These are phyloP conservation scores for Paracentrotus lividus DNA, from an alignment of 53 echinoderm and acorn worm genomes.

Conservation along the genomic window DNA sequence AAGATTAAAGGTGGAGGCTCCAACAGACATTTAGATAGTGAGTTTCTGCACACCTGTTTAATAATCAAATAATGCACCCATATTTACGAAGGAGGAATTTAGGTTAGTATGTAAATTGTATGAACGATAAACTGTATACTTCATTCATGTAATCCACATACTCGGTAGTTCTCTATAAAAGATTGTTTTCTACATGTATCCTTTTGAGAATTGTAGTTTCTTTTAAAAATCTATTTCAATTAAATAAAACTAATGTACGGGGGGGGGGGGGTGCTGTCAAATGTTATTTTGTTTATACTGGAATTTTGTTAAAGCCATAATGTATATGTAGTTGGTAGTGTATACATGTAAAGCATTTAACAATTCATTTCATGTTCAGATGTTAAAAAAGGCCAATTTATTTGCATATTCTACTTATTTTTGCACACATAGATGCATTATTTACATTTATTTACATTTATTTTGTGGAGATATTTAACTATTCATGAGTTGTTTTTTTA, in stretches of 20 bases:
- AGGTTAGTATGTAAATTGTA: no score
- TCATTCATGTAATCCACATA: not conserved
- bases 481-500: not conserved
- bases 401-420: conserved; percentile 10
- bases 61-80: not conserved
- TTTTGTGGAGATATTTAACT: not conserved
- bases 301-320: no score
- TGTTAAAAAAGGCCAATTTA: not conserved
- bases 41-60: not conserved
- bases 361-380: not conserved
- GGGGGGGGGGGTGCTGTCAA: no score
- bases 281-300: no score
- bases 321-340: no score
- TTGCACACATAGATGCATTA: not conserved
- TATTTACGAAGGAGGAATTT: not conserved
- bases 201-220: no score
- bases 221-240: no score
- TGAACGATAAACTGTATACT: not conserved
- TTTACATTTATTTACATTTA: not conserved
- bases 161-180: no score
- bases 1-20: not conserved
- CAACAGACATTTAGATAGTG: not conserved
- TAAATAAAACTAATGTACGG: no score
- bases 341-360: no score
- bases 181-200: no score